Evolutionary conservation across 2,888 invertebrate species (phyloP).

Genomic region (Drosophila lutescens): DNA sequence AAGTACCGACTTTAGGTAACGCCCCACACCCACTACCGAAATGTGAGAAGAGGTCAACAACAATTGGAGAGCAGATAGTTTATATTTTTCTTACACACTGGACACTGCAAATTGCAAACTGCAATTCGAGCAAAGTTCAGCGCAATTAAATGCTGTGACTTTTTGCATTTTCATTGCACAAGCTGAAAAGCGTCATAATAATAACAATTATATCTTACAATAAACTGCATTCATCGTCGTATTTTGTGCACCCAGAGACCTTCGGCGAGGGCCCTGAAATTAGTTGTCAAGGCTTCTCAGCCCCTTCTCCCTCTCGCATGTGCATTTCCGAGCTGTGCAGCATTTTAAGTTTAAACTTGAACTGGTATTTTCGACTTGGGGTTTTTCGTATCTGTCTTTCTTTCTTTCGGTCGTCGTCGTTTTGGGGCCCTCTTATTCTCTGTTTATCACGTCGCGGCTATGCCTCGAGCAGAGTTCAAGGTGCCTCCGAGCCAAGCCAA

Average conservation of each 20-base stretch:
- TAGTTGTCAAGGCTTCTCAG: constrained; percentile 72
- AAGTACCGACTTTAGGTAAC: neutral
- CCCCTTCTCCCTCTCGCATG: constrained; percentile 21
- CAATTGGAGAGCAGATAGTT: constrained; percentile 23
- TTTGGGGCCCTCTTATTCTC: constrained; percentile 41
- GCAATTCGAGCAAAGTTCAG: constrained; percentile 71
- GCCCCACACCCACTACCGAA: constrained; percentile 18
- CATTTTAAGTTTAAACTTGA: constrained; percentile 67
- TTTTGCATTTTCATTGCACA: constrained; percentile 54
- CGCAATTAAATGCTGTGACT: constrained; percentile 60
- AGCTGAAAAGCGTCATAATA: constrained; percentile 44
- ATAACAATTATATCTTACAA: constrained; percentile 47
- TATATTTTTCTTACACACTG: neutral
- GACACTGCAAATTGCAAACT: constrained; percentile 16
- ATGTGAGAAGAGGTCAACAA: constrained; percentile 62
- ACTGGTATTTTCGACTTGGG: constrained; percentile 66
- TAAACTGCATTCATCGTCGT: constrained; percentile 68
- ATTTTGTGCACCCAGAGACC: constrained; percentile 67
- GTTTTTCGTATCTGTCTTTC: constrained; percentile 44
- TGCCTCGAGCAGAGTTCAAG: constrained; percentile 64
- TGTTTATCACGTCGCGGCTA: constrained; percentile 48
- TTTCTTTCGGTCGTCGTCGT: constrained; percentile 24
- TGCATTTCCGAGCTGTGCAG: constrained; percentile 71
- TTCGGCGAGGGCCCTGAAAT: constrained; percentile 71
- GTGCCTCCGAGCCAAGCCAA: constrained; percentile 18